These are phyloP conservation scores for Mesocricetus auratus DNA, from an alignment of 2,113 vertebrate genomes.

Conservation along the genomic window DNA sequence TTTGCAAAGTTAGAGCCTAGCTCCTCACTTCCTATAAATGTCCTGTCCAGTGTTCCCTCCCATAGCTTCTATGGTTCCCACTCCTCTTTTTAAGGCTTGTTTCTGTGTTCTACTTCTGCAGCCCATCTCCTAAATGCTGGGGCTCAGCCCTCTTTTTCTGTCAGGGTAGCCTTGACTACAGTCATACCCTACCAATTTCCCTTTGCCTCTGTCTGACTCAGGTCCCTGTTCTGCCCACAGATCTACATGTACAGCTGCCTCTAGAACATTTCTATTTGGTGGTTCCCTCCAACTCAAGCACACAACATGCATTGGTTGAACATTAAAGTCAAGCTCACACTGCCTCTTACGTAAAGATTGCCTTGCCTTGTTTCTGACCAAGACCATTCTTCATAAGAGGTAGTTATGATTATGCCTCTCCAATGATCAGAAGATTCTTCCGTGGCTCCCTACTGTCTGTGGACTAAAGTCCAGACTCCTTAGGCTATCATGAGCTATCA, in stretches of 20 bases:
- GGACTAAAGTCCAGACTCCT: constrained; percentile 73
- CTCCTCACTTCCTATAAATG: not conserved
- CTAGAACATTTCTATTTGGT: not conserved
- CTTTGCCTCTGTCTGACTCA: not conserved
- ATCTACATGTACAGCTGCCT: not conserved
- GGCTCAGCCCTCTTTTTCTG: not conserved
- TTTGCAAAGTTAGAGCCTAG: not conserved
- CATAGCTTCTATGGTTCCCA: not conserved
- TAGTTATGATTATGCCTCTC: not conserved
- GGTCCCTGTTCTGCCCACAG: not conserved
- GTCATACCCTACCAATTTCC: not conserved
- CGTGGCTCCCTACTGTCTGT: constrained; percentile 76
- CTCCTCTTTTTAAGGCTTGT: not conserved
- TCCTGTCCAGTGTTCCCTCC: not conserved
- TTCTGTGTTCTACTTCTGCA: not conserved
- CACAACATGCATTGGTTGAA: not conserved
- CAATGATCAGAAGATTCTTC: constrained; percentile 11
- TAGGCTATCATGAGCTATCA: not conserved
- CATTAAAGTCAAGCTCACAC: not conserved
- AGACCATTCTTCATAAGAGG: not conserved
- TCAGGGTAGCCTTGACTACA: not conserved
- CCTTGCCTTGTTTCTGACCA: not conserved
- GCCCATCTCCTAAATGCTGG: not conserved
- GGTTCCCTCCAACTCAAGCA: not conserved
- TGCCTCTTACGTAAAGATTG: not conserved